These are phyloP conservation scores for Samia ricini DNA, from an alignment of 1,140 invertebrate genomes.

Conservation along the genomic window DNA sequence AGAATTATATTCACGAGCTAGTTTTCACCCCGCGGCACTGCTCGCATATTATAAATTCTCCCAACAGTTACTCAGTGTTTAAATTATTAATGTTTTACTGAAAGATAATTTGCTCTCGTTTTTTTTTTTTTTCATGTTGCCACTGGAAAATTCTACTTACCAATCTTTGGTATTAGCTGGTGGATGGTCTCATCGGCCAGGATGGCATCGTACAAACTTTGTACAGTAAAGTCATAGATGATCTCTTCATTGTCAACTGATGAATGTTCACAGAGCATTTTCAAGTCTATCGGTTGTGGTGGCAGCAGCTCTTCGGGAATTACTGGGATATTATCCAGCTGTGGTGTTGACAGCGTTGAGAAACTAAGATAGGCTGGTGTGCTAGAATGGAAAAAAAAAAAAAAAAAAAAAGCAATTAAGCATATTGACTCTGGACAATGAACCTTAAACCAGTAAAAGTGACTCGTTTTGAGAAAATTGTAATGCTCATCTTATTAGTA, in stretches of 20 bases:
- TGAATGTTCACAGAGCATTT: constrained; percentile 33
- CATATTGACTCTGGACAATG: too few relatives aligned
- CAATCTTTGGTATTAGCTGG: constrained; percentile 52
- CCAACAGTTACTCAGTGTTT: not conserved
- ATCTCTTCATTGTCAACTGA: constrained; percentile 9
- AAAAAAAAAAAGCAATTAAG: too few relatives aligned
- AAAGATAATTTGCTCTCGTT: too few relatives aligned
- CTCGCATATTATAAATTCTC: too few relatives aligned
- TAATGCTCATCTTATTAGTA: too few relatives aligned
- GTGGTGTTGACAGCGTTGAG: constrained; percentile 22
- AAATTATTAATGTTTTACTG: too few relatives aligned
- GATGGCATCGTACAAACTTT: constrained; percentile 53
- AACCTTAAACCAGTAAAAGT: too few relatives aligned
- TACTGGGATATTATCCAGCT: constrained; percentile 35
- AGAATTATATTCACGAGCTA: too few relatives aligned
- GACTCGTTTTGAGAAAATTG: too few relatives aligned
- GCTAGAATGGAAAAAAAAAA: too few relatives aligned
- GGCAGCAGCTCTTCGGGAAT: constrained; percentile 58
- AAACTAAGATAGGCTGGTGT: constrained; percentile 57
- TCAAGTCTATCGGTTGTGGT: constrained; percentile 37
- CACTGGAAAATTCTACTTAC: constrained; percentile 31
- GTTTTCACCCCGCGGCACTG: too few relatives aligned
- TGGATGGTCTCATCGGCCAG: constrained; percentile 42
- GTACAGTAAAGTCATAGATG: constrained; percentile 18
- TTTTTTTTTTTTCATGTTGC: not conserved